A percentile compares a stretch with the other conserved stretches of the same genome.
phyloP scores from a whole-genome alignment of 2,113 vertebrate genomes.

The Siniperca chuatsi region DNA sequence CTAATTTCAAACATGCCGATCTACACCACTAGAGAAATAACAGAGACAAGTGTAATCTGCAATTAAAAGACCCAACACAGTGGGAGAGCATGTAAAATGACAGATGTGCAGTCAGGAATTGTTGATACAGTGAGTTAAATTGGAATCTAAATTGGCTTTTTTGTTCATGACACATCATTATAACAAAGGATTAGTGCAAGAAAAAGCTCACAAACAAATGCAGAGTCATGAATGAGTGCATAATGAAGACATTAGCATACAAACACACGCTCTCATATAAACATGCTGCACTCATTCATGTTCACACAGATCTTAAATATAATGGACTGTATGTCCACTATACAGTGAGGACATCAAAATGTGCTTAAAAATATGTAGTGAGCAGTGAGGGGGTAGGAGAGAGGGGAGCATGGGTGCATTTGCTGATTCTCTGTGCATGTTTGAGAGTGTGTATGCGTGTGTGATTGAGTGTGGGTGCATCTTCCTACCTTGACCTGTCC shows the following conservation, averaged over 20 bases:
- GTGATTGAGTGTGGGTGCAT: not conserved
- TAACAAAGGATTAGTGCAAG: conserved; percentile 17
- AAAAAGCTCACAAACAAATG: conserved; percentile 27
- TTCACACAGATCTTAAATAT: not conserved
- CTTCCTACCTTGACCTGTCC: conserved; percentile 93
- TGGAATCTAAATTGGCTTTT: conserved; percentile 21
- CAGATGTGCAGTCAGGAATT: conserved; percentile 25
- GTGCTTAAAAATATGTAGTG: not conserved
- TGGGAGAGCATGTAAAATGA: not conserved
- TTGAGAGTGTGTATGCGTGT: not conserved
- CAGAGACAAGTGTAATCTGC: not conserved
- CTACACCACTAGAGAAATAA: conserved; percentile 25
- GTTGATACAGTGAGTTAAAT: conserved; percentile 36
- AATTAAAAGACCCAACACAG: not conserved
- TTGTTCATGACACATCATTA: conserved; percentile 19
- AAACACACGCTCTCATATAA: not conserved
- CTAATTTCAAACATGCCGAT: conserved; percentile 6
- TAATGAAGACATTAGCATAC: conserved; percentile 8
- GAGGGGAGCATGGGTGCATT: not conserved
- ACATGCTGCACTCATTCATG: not conserved
- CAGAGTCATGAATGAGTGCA: not conserved
- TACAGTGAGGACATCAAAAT: not conserved
- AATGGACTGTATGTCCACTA: no score
- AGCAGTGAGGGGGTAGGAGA: not conserved
- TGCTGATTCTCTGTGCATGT: not conserved